A percentile compares a stretch with the other conserved stretches of the same genome.
These are phyloP conservation scores for Apamea crenata DNA, from an alignment of 2,888 invertebrate species.

Conservation along the genomic window DNA sequence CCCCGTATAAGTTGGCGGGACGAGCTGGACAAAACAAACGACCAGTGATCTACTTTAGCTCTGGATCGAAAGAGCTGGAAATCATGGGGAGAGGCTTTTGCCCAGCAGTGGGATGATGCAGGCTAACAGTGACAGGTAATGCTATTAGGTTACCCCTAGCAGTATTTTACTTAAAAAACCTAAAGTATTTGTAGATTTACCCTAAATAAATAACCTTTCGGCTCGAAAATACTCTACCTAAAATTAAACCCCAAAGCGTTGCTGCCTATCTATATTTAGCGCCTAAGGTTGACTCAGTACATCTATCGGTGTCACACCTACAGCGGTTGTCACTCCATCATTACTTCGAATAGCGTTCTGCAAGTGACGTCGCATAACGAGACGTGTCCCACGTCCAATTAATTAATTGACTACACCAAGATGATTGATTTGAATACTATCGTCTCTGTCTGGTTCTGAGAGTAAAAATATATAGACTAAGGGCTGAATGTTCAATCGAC, in stretches of 20 bases:
- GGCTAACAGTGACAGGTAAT: no score
- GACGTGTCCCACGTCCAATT: slow-evolving; percentile 43
- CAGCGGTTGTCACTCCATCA: slow-evolving; percentile 52
- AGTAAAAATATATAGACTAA: background rate
- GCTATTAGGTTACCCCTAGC: no score
- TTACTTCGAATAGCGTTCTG: slow-evolving; percentile 48
- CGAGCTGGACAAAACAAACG: no score
- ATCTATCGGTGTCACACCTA: slow-evolving; percentile 36
- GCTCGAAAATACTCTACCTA: slow-evolving; percentile 12
- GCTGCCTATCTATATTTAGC: slow-evolving; percentile 43
- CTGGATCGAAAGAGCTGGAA: no score
- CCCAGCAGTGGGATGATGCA: no score
- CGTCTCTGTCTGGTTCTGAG: background rate
- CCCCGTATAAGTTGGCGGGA: no score
- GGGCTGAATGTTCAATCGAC: no score
- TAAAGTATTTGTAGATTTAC: slow-evolving; percentile 15
- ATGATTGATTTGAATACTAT: slow-evolving; percentile 48
- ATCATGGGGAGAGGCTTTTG: no score
- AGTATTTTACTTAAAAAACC: background rate
- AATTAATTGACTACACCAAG: slow-evolving; percentile 56
- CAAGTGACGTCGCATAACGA: slow-evolving; percentile 44
- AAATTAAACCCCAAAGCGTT: slow-evolving; percentile 8
- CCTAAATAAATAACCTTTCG: slow-evolving; percentile 50
- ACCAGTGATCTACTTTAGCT: no score
- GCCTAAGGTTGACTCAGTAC: slow-evolving; percentile 15